phyloP scores from a whole-genome alignment of 1,140 invertebrate genomes.

The Periplaneta americana region DNA sequence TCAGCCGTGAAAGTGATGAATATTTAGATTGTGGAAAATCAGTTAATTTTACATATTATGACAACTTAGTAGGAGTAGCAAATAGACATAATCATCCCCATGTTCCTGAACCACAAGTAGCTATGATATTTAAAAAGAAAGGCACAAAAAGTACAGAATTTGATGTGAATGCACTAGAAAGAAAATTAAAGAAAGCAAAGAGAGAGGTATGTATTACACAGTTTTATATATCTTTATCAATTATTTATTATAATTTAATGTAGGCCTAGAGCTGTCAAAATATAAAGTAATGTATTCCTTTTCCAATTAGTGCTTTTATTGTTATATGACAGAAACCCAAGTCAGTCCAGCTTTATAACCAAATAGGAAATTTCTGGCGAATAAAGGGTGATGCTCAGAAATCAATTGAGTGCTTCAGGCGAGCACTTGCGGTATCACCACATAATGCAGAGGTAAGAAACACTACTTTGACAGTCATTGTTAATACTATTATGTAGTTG shows the following conservation, averaged over 20 bases:
- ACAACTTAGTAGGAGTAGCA: slow-evolving; percentile 75
- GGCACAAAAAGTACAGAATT: slow-evolving; percentile 59
- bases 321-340: slow-evolving; percentile 60
- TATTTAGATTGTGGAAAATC: slow-evolving; percentile 79
- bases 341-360: slow-evolving; percentile 79
- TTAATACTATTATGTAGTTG: no score
- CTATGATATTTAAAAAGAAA: slow-evolving; percentile 72
- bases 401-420: slow-evolving; percentile 82
- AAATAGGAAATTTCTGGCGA: slow-evolving; percentile 85
- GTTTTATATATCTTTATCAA: no score
- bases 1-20: slow-evolving; percentile 40
- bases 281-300: no score
- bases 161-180: slow-evolving; percentile 72
- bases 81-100: slow-evolving; percentile 62
- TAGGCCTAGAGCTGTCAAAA: no score
- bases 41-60: slow-evolving; percentile 83
- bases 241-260: no score
- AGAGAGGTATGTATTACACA: slow-evolving; percentile 55
- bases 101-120: slow-evolving; percentile 63
- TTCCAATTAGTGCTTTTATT: no score
- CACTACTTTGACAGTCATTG: no score
- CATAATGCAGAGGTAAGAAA: slow-evolving; percentile 72
- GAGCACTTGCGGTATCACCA: slow-evolving; percentile 76
- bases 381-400: slow-evolving; percentile 78
- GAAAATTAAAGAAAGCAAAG: slow-evolving; percentile 72